Evolutionary conservation across 2,888 invertebrate genomes (phyloP), one percentile per base, ranked within the genome.

Genomic region (Pollenia labialis): DNA sequence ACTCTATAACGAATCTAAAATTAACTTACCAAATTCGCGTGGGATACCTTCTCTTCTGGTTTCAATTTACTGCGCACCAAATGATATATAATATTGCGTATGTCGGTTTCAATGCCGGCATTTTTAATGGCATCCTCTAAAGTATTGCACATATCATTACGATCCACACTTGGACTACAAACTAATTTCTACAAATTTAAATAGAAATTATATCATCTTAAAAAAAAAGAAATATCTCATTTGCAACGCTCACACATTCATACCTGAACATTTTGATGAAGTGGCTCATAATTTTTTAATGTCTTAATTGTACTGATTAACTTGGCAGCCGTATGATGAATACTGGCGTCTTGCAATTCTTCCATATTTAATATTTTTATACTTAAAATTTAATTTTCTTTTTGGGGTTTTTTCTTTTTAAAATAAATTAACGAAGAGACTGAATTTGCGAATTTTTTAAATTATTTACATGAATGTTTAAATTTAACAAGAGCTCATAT

Each of bases 41-140:
- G 81, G 1, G 92, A 90, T 64, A 90, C 90, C 81, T 91, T 90
- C 0, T 84, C 72, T 40, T 90, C 91, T 46, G 92, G 91, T 85
- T 93, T 93, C 60, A 93, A 91, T 85, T 94, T 94, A 72, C 94
- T 94, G 88, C 96, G 95, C 88, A 96, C 95, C 96, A 96, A 96
- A 92, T 97, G 97, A 93, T 96, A 97, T 69, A 98, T 96, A 84
- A 97, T 96, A 91, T 98, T 98, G 89, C 97, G 95, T 84, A 98
- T 94, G 92, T 97, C 96, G 6, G 96, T 96, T 91, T 98, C 97
- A 90, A 97, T 94, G 6, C 97, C 97, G 86, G 96, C 96, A 86
- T 95, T 95, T 92, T 96, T 96, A 93, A 98, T 95, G 42, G 96
- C 96, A 89, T 95, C 95, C 88, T 97, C 94, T 85, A 98, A 93